These are phyloP conservation scores for Napeogenes inachia DNA, from an alignment of 2,888 invertebrate species.

Conservation along the genomic window DNA sequence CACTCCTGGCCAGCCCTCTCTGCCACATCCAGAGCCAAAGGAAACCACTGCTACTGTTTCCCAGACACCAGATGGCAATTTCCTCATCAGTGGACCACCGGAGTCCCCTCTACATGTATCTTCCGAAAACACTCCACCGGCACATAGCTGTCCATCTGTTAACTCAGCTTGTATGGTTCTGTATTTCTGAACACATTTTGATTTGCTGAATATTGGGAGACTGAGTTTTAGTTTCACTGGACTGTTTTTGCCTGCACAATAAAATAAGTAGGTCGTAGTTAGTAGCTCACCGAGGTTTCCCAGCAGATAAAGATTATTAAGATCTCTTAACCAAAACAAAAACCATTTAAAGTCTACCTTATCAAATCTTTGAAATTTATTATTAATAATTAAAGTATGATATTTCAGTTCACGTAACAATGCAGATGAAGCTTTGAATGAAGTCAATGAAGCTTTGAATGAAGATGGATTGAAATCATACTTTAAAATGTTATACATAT, in stretches of 20 bases:
- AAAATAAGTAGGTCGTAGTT: constrained; percentile 5
- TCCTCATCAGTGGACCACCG: constrained; percentile 75
- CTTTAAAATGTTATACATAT: too few relatives aligned
- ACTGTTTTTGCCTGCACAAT: constrained; percentile 63
- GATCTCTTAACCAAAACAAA: too few relatives aligned
- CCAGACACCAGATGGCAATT: constrained; percentile 67
- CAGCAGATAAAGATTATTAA: too few relatives aligned
- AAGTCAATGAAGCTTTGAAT: too few relatives aligned
- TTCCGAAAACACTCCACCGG: constrained; percentile 77
- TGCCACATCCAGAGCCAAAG: constrained; percentile 80
- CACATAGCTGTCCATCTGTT: constrained; percentile 80
- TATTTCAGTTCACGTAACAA: too few relatives aligned
- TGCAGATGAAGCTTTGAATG: too few relatives aligned
- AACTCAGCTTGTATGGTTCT: constrained; percentile 64
- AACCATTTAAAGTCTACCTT: too few relatives aligned
- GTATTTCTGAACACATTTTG: constrained; percentile 75
- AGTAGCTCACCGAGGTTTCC: neutral
- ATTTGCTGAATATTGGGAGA: constrained; percentile 74
- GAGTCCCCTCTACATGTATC: neutral
- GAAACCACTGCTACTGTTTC: constrained; percentile 80
- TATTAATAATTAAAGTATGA: too few relatives aligned
- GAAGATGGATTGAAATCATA: too few relatives aligned
- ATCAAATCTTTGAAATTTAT: too few relatives aligned
- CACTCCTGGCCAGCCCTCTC: constrained; percentile 79
- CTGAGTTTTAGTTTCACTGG: constrained; percentile 80